Evolutionary conservation across 1,140 invertebrate genomes (phyloP).

Genomic region (Linepithema humile): DNA sequence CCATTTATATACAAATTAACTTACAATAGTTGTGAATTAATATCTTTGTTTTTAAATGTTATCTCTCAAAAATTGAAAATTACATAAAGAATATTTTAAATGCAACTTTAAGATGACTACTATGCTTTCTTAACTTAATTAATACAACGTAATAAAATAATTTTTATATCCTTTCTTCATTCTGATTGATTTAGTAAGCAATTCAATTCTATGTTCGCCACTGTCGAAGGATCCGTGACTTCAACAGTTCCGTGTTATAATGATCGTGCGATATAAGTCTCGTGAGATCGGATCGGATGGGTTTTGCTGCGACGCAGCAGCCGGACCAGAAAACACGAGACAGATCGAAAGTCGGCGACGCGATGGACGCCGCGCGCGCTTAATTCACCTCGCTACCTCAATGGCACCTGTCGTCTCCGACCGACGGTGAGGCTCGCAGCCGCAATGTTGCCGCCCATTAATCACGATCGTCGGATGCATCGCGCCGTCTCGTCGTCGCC

Average conservation of each 20-base stretch:
- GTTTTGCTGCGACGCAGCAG: conserved; percentile 19
- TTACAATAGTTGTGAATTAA: neutral
- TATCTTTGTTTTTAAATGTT: neutral
- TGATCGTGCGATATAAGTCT: neutral
- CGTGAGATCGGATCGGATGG: neutral
- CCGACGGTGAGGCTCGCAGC: neutral
- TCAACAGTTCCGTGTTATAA: neutral
- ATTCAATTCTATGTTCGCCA: neutral
- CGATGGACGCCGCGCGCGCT: neutral
- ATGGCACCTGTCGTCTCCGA: conserved; percentile 45
- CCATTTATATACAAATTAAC: conserved; percentile 11
- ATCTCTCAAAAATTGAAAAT: neutral
- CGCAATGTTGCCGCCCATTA: conserved; percentile 42
- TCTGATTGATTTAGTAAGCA: neutral
- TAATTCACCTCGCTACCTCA: conserved; percentile 34
- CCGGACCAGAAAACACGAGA: neutral
- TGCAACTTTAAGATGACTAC: neutral
- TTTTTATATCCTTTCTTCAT: neutral
- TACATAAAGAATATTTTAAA: neutral
- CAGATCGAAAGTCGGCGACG: neutral
- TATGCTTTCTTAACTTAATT: neutral
- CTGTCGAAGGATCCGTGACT: neutral
- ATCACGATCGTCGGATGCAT: conserved; percentile 52
- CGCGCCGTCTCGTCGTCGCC: conserved; percentile 28
- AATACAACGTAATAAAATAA: neutral